Percentiles rank a stretch among this genome's conserved stretches.
phyloP scores from a whole-genome alignment of 37 sponge, comb jelly and placozoan species.

The Sycon ciliatum region DNA sequence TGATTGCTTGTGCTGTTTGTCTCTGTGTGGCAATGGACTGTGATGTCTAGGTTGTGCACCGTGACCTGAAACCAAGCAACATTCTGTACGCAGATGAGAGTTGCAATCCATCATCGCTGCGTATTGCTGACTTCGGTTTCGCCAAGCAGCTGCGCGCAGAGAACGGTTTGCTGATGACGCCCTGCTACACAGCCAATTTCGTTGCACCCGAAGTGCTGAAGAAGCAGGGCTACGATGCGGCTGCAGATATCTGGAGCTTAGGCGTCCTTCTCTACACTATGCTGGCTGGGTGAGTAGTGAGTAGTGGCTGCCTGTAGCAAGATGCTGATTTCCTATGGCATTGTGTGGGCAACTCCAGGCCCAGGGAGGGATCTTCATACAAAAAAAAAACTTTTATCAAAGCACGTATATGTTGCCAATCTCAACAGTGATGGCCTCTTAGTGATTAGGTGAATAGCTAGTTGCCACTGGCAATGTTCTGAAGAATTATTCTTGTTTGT shows the following conservation, averaged over 20 bases:
- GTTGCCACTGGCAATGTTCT: too few species aligned
- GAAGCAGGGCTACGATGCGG: constrained; percentile 98
- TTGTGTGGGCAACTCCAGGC: too few species aligned
- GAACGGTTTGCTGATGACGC: constrained; percentile 97
- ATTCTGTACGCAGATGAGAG: constrained; percentile 69
- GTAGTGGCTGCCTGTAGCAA: too few species aligned
- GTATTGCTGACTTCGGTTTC: constrained; percentile 96
- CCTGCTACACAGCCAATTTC: constrained; percentile 97
- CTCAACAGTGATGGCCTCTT: too few species aligned
- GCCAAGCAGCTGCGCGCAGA: constrained; percentile 96
- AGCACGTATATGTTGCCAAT: too few species aligned
- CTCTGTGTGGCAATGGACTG: too few species aligned
- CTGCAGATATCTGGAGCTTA: constrained; percentile 94
- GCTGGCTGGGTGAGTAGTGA: constrained; percentile 79
- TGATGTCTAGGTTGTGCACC: constrained; percentile 83
- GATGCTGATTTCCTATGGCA: too few species aligned
- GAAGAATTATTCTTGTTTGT: not conserved
- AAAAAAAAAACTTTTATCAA: too few species aligned
- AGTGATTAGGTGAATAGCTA: too few species aligned
- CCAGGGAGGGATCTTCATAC: too few species aligned
- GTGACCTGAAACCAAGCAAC: constrained; percentile 95
- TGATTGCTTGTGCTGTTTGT: too few species aligned
- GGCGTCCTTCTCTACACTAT: constrained; percentile 95
- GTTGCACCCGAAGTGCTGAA: constrained; percentile 98
- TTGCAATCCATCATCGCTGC: constrained; percentile 53